Percentiles rank a stretch among this genome's conserved stretches.
Evolutionary conservation across 2,113 vertebrate species (phyloP).

Genomic region (Orthonyx spaldingii): DNA sequence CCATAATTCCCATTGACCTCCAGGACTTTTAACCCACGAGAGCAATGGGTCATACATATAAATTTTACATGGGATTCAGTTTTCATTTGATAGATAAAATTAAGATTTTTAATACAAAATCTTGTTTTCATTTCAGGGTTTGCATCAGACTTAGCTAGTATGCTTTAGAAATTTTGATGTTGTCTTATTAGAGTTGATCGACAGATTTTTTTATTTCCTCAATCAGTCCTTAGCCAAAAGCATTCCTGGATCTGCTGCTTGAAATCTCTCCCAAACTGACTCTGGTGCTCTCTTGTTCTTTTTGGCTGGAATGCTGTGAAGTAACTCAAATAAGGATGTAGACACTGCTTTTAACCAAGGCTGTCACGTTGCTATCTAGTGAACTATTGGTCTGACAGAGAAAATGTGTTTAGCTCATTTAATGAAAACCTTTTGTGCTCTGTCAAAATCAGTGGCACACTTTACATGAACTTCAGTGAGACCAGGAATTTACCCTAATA

Average conservation of each 20-base stretch:
- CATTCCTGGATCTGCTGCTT: background rate
- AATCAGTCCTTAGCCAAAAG: background rate
- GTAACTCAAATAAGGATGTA: constrained; percentile 13
- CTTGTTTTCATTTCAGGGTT: background rate
- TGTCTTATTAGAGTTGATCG: background rate
- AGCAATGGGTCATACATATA: background rate
- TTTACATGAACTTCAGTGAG: constrained; percentile 9
- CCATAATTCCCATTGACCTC: background rate
- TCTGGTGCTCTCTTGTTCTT: background rate
- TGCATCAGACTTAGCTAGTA: background rate
- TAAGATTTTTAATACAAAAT: background rate
- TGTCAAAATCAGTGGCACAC: constrained; percentile 35
- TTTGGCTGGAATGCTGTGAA: constrained; percentile 3
- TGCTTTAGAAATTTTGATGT: background rate
- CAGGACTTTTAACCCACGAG: background rate
- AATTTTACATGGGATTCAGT: background rate
- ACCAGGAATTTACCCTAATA: constrained; percentile 36
- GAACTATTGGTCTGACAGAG: constrained; percentile 21
- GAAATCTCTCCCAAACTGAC: background rate
- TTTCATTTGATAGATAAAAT: background rate
- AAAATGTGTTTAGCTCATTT: constrained; percentile 38
- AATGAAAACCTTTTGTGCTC: constrained; percentile 52
- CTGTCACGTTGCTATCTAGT: background rate
- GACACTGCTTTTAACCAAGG: background rate
- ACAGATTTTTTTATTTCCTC: background rate